A percentile compares a stretch with the other conserved stretches of the same genome.
These are phyloP conservation scores for Yponomeuta malinellus DNA, from an alignment of 2,888 invertebrate genomes.

Conservation along the genomic window DNA sequence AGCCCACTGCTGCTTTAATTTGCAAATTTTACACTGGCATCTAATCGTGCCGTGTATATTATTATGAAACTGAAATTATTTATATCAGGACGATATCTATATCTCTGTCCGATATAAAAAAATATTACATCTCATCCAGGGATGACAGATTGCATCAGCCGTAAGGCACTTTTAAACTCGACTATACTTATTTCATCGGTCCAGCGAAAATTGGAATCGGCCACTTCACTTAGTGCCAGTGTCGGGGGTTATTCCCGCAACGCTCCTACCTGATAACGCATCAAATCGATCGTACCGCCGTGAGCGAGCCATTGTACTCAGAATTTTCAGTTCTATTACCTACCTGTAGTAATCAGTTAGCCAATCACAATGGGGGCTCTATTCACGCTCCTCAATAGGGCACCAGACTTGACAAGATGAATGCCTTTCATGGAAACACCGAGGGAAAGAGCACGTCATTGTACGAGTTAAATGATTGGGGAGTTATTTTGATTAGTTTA, in stretches of 20 bases:
- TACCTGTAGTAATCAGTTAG: slow-evolving; percentile 57
- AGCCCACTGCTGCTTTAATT: no score
- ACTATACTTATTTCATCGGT: not conserved
- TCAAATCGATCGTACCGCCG: not conserved
- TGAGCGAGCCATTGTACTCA: slow-evolving; percentile 44
- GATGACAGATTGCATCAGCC: no score
- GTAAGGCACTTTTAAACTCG: not conserved
- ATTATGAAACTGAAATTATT: no score
- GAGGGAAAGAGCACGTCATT: slow-evolving; percentile 25
- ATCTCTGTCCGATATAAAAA: no score
- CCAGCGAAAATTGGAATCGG: slow-evolving; percentile 24
- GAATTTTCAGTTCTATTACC: slow-evolving; percentile 56
- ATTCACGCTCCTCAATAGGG: slow-evolving; percentile 43
- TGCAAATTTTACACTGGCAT: no score
- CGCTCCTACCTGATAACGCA: slow-evolving; percentile 2
- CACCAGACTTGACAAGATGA: slow-evolving; percentile 57
- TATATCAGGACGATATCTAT: no score
- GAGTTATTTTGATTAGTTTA: not conserved
- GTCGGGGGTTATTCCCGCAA: not conserved
- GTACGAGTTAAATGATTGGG: slow-evolving; percentile 15
- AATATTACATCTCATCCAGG: no score
- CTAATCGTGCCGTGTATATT: no score
- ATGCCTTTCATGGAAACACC: slow-evolving; percentile 30
- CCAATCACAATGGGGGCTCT: slow-evolving; percentile 46
- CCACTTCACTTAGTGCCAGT: slow-evolving; percentile 14